Evolutionary conservation across 1,140 invertebrate species (phyloP).

Genomic region (Leucophenga varia): DNA sequence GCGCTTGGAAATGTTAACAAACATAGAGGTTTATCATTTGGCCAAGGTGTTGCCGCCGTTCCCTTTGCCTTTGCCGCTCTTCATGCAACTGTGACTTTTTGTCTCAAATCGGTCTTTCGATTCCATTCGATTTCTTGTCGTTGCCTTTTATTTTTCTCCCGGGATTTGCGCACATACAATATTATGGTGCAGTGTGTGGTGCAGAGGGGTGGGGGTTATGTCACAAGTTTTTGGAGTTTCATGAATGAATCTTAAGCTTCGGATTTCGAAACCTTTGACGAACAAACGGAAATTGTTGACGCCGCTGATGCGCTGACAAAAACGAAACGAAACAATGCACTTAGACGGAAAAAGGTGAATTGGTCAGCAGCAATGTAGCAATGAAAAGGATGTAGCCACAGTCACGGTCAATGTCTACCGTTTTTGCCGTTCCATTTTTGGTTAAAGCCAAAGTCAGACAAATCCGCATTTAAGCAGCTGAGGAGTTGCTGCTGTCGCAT

Average conservation of each 20-base stretch:
- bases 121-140: conserved; percentile 28
- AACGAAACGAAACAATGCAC: conserved; percentile 43
- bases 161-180: conserved; percentile 36
- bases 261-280: conserved; percentile 5
- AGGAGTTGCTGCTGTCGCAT: conserved; percentile 7
- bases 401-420: no score
- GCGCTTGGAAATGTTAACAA: conserved; percentile 29
- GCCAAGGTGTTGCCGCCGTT: conserved; percentile 8
- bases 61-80: conserved; percentile 2
- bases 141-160: conserved; percentile 37
- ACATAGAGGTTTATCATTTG: conserved; percentile 31
- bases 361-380: no score
- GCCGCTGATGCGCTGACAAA: conserved; percentile 21
- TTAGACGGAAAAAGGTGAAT: conserved; percentile 4
- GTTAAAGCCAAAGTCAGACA: no score
- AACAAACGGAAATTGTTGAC: conserved; percentile 40
- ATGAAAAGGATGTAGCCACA: no score
- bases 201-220: no score
- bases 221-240: conserved; percentile 19
- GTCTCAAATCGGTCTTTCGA: conserved; percentile 22
- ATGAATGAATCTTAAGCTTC: conserved; percentile 41
- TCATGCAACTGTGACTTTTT: conserved; percentile 7
- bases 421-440: no score
- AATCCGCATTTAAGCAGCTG: no score
- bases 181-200: no score